Conservation (phyloP, 2,888 invertebrate species). For the Archips xylosteana region DNA sequence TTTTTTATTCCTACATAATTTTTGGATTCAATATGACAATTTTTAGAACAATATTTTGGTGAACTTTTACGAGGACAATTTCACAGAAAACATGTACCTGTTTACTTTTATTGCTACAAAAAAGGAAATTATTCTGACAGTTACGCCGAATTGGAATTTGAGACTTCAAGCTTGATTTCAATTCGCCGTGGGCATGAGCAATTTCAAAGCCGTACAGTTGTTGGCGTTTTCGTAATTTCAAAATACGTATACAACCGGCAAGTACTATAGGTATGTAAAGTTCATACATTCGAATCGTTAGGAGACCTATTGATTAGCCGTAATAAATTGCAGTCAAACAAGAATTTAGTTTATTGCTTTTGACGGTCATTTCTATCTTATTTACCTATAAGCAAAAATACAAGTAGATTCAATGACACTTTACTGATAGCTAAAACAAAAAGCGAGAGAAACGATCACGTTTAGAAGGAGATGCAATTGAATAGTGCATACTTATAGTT, state of each 20-base stretch:
- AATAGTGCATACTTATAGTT: too few species aligned
- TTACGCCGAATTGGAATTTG: constrained; percentile 20
- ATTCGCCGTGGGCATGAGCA: constrained; percentile 27
- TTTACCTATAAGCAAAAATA: too few species aligned
- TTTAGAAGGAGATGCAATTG: too few species aligned
- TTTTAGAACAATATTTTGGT: too few species aligned
- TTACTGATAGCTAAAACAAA: too few species aligned
- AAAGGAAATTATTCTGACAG: not conserved
- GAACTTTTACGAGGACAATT: too few species aligned
- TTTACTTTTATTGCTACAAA: not conserved
- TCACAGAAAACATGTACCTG: not conserved
- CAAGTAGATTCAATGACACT: too few species aligned
- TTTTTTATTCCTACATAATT: too few species aligned
- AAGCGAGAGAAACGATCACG: not conserved
- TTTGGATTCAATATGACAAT: too few species aligned
- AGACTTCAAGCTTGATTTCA: constrained; percentile 26
- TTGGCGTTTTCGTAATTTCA: constrained; percentile 18
- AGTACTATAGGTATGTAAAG: constrained; percentile 9
- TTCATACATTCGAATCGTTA: not conserved
- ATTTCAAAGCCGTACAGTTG: constrained; percentile 11
- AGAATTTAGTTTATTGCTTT: not conserved
- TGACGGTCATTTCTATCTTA: not conserved
- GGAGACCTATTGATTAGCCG: not conserved
- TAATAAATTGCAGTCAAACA: not conserved
- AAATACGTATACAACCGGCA: not conserved